A percentile compares a stretch with the other conserved stretches of the same genome.
phyloP scores from a whole-genome alignment of 37 sponge, comb jelly and placozoan species.

The Axinella damicornis region DNA sequence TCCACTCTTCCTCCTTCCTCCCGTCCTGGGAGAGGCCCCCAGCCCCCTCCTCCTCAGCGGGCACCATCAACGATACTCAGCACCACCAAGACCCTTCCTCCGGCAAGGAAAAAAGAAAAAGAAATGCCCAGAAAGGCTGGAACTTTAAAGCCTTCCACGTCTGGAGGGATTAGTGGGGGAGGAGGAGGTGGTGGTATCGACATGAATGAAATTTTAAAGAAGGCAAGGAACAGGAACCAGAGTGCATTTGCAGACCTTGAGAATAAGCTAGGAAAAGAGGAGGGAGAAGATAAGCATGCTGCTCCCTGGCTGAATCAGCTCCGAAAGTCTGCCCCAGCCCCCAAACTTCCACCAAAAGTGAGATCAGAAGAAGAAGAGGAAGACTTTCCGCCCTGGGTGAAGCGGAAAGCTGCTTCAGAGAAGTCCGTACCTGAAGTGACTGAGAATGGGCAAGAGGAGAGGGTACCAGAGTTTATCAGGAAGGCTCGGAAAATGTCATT shows the following conservation, averaged over 20 bases:
- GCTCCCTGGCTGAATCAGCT: constrained; percentile 63
- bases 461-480: constrained; percentile 50
- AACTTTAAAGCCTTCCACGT: not conserved
- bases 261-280: constrained; percentile 17
- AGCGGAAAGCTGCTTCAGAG: not conserved
- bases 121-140: not conserved
- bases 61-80: constrained; percentile 37
- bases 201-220: constrained; percentile 56
- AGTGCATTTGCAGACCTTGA: constrained; percentile 49
- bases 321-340: not conserved
- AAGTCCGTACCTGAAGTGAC: not conserved
- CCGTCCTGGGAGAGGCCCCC: not conserved
- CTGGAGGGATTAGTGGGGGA: not conserved
- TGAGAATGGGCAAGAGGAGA: constrained; percentile 18
- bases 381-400: not conserved
- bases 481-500: constrained; percentile 23
- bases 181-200: constrained; percentile 43
- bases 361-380: not conserved
- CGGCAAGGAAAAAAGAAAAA: constrained; percentile 5
- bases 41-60: not conserved
- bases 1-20: not conserved
- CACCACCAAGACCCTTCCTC: not conserved
- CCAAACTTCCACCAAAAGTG: not conserved
- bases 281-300: constrained; percentile 17
- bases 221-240: constrained; percentile 3